Conservation (phyloP, 2,113 vertebrate genomes). For the Aphyosemion australe region DNA sequence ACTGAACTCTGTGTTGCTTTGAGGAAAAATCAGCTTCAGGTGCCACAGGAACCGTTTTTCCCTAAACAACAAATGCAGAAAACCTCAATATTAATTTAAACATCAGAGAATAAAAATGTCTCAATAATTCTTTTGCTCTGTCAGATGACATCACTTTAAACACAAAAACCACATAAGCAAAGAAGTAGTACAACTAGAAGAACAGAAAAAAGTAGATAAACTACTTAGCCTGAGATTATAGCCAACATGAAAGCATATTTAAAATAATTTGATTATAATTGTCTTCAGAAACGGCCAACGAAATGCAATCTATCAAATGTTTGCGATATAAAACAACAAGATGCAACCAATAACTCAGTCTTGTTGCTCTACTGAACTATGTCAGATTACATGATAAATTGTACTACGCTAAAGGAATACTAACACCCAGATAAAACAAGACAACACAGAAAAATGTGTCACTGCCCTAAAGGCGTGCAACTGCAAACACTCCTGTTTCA, state of each 20-base stretch:
- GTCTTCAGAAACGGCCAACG: constrained; percentile 20
- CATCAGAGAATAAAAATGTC: not conserved
- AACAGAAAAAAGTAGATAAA: no score
- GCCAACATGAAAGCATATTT: no score
- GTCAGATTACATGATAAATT: not conserved
- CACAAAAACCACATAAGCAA: constrained; percentile 15
- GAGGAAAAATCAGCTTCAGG: constrained; percentile 91
- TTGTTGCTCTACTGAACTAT: not conserved
- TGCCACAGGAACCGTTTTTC: constrained; percentile 91
- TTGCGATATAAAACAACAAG: constrained; percentile 22
- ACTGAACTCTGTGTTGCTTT: constrained; percentile 85
- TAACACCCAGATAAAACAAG: not conserved
- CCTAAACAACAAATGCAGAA: constrained; percentile 70
- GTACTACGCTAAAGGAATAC: not conserved
- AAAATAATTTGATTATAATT: not conserved
- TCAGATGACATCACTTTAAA: constrained; percentile 33
- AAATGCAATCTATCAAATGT: constrained; percentile 8
- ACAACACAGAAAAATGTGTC: not conserved
- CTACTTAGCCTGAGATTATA: no score
- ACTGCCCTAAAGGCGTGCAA: not conserved
- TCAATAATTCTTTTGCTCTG: constrained; percentile 9
- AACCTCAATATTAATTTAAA: constrained; percentile 26
- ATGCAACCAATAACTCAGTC: not conserved
- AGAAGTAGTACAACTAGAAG: no score
- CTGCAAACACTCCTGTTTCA: not conserved